Percentiles rank a stretch among this genome's conserved stretches.
Conservation (phyloP, 2,113 vertebrate species). For the Dicrurus megarhynchus region DNA sequence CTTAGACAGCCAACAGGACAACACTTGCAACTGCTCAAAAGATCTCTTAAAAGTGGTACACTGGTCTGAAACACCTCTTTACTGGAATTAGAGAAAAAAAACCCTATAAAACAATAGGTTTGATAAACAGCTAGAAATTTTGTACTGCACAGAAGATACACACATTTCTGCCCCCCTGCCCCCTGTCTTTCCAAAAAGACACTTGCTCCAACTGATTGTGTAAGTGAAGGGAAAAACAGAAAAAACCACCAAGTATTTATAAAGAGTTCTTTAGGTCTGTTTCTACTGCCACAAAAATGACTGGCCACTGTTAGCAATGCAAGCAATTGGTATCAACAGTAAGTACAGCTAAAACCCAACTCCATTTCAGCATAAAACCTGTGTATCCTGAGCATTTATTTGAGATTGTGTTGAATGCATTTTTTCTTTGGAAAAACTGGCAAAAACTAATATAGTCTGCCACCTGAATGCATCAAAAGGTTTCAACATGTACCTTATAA, state of each 20-base stretch:
- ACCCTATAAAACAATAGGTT: not conserved
- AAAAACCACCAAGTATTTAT: not conserved
- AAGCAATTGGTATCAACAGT: not conserved
- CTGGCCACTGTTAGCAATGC: not conserved
- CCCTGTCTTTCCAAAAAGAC: not conserved
- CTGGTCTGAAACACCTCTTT: not conserved
- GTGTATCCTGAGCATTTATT: not conserved
- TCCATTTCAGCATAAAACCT: not conserved
- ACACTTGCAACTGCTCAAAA: not conserved
- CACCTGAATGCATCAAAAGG: not conserved
- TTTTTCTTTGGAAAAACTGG: not conserved
- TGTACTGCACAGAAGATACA: not conserved
- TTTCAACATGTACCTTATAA: not conserved
- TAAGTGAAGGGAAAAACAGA: not conserved
- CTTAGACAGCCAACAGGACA: not conserved
- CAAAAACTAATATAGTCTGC: not conserved
- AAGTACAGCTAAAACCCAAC: not conserved
- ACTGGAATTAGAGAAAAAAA: not conserved
- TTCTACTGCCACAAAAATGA: not conserved
- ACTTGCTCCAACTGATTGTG: not conserved
- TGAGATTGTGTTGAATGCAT: not conserved
- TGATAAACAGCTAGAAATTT: not conserved
- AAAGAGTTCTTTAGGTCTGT: not conserved
- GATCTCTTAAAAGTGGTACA: not conserved
- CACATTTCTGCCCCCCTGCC: rapidly evolving